A percentile compares a stretch with the other conserved stretches of the same genome.
Evolutionary conservation across 2,113 vertebrate species (phyloP).

Genomic region (Rostratula benghalensis): DNA sequence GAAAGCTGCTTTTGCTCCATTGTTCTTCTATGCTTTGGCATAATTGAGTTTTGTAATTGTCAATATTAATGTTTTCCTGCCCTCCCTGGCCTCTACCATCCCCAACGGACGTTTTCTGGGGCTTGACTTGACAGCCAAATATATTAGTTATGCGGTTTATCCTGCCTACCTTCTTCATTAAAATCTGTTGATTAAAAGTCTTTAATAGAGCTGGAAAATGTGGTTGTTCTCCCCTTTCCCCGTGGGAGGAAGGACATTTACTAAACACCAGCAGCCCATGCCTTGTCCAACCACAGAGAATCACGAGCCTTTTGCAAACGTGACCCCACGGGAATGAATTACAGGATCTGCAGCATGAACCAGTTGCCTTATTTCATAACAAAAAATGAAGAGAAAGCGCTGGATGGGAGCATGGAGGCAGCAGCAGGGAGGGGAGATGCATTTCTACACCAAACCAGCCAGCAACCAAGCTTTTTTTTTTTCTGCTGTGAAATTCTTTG

Average conservation of each 20-base stretch:
- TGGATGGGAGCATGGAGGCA: background rate
- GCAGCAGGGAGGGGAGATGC: background rate
- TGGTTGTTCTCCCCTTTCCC: too few species aligned
- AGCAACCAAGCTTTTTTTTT: background rate
- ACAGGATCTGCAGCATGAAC: background rate
- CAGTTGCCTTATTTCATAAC: background rate
- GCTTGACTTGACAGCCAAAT: background rate
- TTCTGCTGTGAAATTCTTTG: background rate
- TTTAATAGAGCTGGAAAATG: background rate
- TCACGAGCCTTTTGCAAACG: background rate
- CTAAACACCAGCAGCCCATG: background rate
- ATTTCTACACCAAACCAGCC: background rate
- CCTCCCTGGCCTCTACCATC: background rate
- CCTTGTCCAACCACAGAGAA: background rate
- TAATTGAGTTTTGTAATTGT: background rate
- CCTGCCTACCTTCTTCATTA: background rate
- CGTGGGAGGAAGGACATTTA: background rate
- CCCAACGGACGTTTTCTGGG: rapidly evolving
- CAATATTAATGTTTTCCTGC: background rate
- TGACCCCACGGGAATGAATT: background rate
- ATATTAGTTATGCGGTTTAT: background rate
- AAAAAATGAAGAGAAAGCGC: background rate
- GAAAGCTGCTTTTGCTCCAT: background rate
- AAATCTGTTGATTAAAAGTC: background rate
- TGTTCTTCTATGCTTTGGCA: background rate